Conservation (phyloP, 2,797 vertebrate species). For the Lophius americanus region DNA sequence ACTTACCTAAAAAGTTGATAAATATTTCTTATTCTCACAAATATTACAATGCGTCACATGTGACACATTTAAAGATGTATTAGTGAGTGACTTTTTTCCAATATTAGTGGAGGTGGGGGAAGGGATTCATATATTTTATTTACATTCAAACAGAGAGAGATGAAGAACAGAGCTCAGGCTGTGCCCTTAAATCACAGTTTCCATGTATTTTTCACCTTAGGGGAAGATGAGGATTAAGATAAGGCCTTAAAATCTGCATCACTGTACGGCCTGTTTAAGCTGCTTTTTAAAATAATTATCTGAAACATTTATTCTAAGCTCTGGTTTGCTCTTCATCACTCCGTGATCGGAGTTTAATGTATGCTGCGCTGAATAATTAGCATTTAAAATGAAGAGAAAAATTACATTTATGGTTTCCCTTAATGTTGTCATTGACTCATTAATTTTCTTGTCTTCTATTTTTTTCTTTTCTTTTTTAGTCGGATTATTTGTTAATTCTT, state of each 20-base stretch:
- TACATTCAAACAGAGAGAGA: too few species aligned
- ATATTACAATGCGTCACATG: too few species aligned
- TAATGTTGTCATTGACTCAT: not conserved
- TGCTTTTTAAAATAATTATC: slow-evolving; percentile 4
- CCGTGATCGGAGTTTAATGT: not conserved
- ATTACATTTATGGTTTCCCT: slow-evolving; percentile 1
- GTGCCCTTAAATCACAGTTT: not conserved
- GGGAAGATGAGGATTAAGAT: not conserved
- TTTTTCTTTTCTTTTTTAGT: not conserved
- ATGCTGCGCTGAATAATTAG: not conserved
- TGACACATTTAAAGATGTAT: too few species aligned
- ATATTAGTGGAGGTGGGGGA: too few species aligned
- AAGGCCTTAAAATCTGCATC: not conserved
- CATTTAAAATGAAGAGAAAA: not conserved
- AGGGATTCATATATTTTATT: too few species aligned
- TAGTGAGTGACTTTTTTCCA: too few species aligned
- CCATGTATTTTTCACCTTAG: not conserved
- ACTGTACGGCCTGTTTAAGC: too few species aligned
- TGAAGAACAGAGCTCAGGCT: too few species aligned
- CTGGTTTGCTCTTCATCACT: not conserved
- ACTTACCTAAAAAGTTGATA: too few species aligned
- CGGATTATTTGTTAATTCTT: not conserved
- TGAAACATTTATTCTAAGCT: not conserved
- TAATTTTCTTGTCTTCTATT: too few species aligned
- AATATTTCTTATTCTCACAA: too few species aligned